Base-by-base conservation (phyloP, 1,140 invertebrate species). In the Andrena cerasifolii region DNA sequence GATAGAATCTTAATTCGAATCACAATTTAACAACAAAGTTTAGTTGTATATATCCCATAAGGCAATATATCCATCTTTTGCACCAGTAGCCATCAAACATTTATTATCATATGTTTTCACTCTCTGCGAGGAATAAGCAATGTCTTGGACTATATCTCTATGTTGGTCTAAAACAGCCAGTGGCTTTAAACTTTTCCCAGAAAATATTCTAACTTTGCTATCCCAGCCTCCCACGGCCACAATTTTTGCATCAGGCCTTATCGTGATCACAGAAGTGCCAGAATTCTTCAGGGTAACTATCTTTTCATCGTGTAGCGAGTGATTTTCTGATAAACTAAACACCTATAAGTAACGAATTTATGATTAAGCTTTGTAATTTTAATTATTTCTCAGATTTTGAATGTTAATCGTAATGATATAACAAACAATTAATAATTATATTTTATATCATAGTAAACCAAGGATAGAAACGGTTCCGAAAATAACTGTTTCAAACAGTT, bases 201-300 rank as follows among this genome's bases (percentile, higher is more conserved):
- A 96, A 89, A 95, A 97, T 79, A 97, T 93, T 85, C 96, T 92
- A 53, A 97, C 93, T 61, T 94, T 94, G 5, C 95, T 95, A 88
- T 98, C 97, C 95, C 96, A 97, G 26, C 96, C 95, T 45, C 95
- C 96, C 28, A 94, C 93, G 26, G 95, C 94, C 86, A 97, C 95
- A 7, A 98, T 94, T 90, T 96, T 97, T 14, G 94, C 93, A 92
- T 97, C 96, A 0, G 91, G 85, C 70, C 96, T 93, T 59, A 96
- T 94, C 77, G 93, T 93, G n/a, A 97, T 91, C 79, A 94, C 93
- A 87, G 95, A 95, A 36, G 95, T 95, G 53, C 97, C 97, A 40
- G 74, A 14, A 90, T 96, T 96, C 83, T 95, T 96, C 14, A 96
- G 93, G 40, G 90, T 88, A 47, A 96, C 88, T 83, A 94, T 94